Evolutionary conservation across 2,797 vertebrate species (phyloP).

Genomic region (Iguana delicatissima): DNA sequence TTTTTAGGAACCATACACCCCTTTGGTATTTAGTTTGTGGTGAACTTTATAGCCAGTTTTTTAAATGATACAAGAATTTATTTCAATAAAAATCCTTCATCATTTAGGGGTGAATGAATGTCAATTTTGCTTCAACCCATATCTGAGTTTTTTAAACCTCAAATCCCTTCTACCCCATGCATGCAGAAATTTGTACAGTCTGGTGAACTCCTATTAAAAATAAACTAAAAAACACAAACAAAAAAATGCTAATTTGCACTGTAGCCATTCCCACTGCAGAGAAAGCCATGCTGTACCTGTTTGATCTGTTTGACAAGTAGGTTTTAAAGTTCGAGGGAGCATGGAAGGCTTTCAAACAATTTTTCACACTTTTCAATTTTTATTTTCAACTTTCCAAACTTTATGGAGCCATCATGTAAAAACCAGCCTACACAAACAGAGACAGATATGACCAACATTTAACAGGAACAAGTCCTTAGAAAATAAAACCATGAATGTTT

Average conservation of each 20-base stretch:
- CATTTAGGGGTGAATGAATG: too few relatives aligned
- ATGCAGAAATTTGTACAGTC: background rate
- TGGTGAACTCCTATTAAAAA: background rate
- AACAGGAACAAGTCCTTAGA: constrained; percentile 20
- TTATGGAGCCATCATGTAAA: background rate
- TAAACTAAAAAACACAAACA: background rate
- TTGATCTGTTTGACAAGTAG: background rate
- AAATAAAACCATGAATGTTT: background rate
- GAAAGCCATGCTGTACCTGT: background rate
- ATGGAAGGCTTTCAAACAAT: background rate
- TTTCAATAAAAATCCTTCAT: background rate
- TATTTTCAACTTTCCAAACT: background rate
- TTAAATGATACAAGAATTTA: background rate
- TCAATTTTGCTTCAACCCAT: too few relatives aligned
- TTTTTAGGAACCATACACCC: background rate
- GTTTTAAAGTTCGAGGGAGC: background rate
- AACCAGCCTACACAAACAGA: constrained; percentile 25
- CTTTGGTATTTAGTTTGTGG: background rate
- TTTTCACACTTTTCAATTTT: too few relatives aligned
- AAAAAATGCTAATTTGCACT: background rate
- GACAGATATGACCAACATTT: constrained; percentile 38
- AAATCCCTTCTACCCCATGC: background rate
- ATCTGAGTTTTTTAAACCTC: background rate
- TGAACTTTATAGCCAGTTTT: constrained; percentile 1
- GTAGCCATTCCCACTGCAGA: background rate